Evolutionary conservation across 2,888 invertebrate genomes (phyloP), one percentile per base, ranked within the genome.

Genomic region (Physocephala rufipes): DNA sequence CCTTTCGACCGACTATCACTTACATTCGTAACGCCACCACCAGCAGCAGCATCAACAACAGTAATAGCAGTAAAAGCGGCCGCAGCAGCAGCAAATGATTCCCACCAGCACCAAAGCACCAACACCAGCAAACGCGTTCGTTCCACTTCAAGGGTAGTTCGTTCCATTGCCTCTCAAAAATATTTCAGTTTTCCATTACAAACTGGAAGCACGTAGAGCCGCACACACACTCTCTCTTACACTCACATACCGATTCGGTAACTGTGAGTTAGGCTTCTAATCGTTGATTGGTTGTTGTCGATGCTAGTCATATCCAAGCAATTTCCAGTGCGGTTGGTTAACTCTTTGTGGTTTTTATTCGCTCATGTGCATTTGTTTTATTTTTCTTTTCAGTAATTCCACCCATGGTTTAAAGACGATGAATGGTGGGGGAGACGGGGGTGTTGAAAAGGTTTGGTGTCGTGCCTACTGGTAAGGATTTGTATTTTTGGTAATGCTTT

Each of bases 1-100:
- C 78, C 79, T 79, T 77, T 78, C 72, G 74, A 73, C 49, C 15
- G 9, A 12, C 45, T 15, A 45, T 9, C 64, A 30, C 45, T 55
- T 58, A 36, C 70, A 58, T 19, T 30, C 28, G n/a, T 21, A 53
- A 49, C 47, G 24, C 30, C 43, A 71, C 49, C 30, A 71, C 58
- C 72, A 61, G 74, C 15, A 15, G 28, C 12, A 30, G 59, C 58
- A 24, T 21, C 58, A 24, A 15, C 58, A 45, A 15, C 45, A 45
- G 49, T 49, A 19, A 49, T n/a, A 49, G 49, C 49, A 49, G 49
- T n/a, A 49, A n/a, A 7, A 49, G 49, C 49, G 49, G 19, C 58
- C 26, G 26, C 21, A 15, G 58, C 58, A 58, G 58, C 58, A 58
- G 4, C 58, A 26, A 2, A 55, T 13, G 16, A n/a, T 19, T 12